phyloP scores from a whole-genome alignment of 2,113 vertebrate species.

The Hyaena hyaena region DNA sequence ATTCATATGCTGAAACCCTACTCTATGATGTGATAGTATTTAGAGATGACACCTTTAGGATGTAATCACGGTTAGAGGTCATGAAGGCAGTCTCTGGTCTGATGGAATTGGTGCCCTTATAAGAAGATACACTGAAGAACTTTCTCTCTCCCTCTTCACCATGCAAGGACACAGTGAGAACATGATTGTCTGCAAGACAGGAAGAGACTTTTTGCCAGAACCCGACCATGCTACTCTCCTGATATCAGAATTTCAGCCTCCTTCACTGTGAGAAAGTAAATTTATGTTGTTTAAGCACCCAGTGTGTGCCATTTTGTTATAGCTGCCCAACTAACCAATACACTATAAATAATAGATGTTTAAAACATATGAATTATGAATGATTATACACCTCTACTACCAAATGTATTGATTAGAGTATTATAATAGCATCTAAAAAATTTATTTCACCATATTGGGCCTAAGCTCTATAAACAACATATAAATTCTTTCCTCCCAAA shows the following conservation, averaged over 20 bases:
- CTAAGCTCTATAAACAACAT: neutral
- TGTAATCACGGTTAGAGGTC: neutral
- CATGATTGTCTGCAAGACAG: neutral
- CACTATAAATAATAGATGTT: neutral
- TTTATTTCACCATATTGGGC: neutral
- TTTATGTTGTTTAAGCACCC: neutral
- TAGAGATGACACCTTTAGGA: neutral
- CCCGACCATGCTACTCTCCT: neutral
- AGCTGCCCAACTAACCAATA: neutral
- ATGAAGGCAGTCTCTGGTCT: neutral
- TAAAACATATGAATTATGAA: neutral
- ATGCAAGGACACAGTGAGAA: neutral
- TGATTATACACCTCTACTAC: neutral
- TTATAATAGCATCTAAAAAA: neutral
- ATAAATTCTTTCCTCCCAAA: neutral
- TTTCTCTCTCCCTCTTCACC: neutral
- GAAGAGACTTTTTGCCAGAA: neutral
- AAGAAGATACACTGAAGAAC: neutral
- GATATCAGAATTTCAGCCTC: neutral
- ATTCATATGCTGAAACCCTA: neutral
- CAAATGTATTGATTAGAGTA: neutral
- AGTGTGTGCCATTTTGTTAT: neutral
- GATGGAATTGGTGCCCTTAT: neutral
- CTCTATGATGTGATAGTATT: neutral
- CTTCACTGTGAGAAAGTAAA: neutral